Evolutionary conservation across 2,113 vertebrate species (phyloP).

Genomic region (Urocynchramus pylzowi): DNA sequence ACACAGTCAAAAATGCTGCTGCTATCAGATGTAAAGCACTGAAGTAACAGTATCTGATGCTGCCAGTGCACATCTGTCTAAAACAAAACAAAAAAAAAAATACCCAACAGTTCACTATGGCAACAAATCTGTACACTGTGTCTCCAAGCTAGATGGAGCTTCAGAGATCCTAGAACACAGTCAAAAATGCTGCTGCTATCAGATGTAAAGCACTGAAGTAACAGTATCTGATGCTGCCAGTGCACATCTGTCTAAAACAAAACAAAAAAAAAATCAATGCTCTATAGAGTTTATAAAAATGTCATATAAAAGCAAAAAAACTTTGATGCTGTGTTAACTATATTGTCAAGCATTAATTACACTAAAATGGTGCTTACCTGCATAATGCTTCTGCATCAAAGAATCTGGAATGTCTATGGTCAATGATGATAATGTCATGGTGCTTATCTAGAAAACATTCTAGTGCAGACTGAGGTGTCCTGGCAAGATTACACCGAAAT

Average conservation of each 20-base stretch:
- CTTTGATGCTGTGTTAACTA: not conserved
- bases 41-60: not conserved
- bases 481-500: constrained; percentile 84
- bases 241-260: not conserved
- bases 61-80: not conserved
- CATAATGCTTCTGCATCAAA: constrained; percentile 94
- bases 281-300: not conserved
- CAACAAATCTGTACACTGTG: not conserved
- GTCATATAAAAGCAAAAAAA: not conserved
- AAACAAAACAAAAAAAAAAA: not conserved
- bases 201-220: not conserved
- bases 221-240: not conserved
- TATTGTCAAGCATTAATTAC: not conserved
- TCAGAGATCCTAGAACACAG: not conserved
- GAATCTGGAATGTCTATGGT: constrained; percentile 90
- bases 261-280: not conserved
- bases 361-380: constrained; percentile 74
- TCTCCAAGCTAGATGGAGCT: not conserved
- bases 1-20: not conserved
- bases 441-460: constrained; percentile 90
- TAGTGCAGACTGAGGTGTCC: constrained; percentile 84
- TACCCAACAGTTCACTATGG: not conserved
- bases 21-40: not conserved
- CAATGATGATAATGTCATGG: constrained; percentile 95
- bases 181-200: not conserved